Base-by-base conservation (phyloP, 2,888 invertebrate genomes). In the Lordiphosa andalusiaca region DNA sequence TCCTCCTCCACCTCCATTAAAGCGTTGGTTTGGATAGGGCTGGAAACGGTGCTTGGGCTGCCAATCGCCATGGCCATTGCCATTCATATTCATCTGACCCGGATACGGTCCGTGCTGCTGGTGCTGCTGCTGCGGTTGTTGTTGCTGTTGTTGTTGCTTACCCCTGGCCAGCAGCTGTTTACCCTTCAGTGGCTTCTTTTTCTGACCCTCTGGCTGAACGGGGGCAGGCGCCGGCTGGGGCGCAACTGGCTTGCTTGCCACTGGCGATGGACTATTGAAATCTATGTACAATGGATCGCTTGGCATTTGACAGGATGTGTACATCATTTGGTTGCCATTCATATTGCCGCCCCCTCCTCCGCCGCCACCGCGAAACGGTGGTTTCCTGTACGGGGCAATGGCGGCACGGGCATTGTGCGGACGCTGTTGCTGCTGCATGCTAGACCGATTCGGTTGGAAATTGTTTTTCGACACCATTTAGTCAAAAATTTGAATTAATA, bases 281-380 rank as follows among this genome's bases (percentile, higher is more conserved):
- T 89, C 90, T 63, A 89, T 86, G 57, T 89, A 89, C 0, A 90
- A 88, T 2, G 89, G 88, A 76, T 89, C 89, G 58, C 88, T 89
- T 25, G 89, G 89, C 70, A 89, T 89, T 65, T 89, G 89, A 60
- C 84, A 86, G 53, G 87, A 85, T 58, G 86, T 84, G 69, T 88
- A 89, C 86, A 89, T 88, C 35, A 87, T 77, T 52, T 82, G 83
- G 21, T 78, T 82, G 47, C 66, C 70, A 30, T 54, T 42, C 44
- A 74, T 74, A 41, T 68, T 71, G 36, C 38, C 51, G 5, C 41
- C 40, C 3, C 23, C 37, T 37, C 13, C 35, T 12, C 38, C 23
- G 4, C 19, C 35, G 0, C 36, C 48, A 12, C 36, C 48, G 6
- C 71, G 73, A 46, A 78, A 73, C 6, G 77, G 77, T 5, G 80